phyloP scores from a whole-genome alignment of 2,797 vertebrate species.

The Lacerta viridis region DNA sequence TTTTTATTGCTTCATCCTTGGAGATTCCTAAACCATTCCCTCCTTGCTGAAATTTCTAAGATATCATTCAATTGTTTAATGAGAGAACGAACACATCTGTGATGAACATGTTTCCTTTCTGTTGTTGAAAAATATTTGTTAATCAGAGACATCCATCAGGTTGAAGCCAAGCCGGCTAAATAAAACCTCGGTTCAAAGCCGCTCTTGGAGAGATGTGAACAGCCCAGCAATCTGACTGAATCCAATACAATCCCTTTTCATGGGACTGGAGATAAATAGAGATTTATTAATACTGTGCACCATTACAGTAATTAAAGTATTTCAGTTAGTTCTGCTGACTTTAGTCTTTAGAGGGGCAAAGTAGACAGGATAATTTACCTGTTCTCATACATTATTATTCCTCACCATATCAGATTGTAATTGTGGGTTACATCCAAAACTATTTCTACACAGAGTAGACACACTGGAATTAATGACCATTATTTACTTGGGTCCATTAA shows the following conservation, averaged over 20 bases:
- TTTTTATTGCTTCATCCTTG: slow-evolving; percentile 39
- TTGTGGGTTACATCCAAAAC: neutral
- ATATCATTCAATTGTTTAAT: slow-evolving; percentile 29
- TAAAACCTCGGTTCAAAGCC: neutral
- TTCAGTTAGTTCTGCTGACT: neutral
- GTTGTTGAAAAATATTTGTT: neutral
- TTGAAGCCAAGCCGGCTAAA: slow-evolving; percentile 18
- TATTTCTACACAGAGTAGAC: too few species aligned
- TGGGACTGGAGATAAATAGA: neutral
- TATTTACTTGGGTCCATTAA: too few species aligned
- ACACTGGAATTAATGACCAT: too few species aligned
- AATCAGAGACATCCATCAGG: neutral
- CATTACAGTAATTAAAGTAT: neutral
- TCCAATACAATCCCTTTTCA: neutral
- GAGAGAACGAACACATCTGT: neutral
- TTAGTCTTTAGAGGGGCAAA: neutral
- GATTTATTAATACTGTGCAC: accelerated
- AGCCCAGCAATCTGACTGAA: slow-evolving; percentile 4
- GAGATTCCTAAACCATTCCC: neutral
- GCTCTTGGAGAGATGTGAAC: neutral
- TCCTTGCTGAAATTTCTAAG: slow-evolving; percentile 21
- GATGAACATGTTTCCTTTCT: slow-evolving; percentile 11
- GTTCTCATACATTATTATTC: neutral
- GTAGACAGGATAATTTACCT: neutral
- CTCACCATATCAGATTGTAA: neutral